A percentile compares a stretch with the other conserved stretches of the same genome.
Conservation (phyloP, 2,797 vertebrate genomes). For the Channallabes apus region DNA sequence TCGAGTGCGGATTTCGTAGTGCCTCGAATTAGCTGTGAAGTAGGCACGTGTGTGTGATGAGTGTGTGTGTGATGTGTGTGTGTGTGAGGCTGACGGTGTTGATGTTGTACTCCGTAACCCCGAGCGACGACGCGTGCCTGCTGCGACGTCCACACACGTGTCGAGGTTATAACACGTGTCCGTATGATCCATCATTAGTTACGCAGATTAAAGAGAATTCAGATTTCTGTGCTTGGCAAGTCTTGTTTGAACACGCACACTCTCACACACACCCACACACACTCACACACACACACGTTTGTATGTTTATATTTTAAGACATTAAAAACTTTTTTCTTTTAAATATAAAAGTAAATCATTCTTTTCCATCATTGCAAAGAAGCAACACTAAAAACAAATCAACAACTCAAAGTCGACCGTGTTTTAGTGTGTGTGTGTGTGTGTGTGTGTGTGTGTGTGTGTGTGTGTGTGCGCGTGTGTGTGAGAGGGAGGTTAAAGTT, state of each 20-base stretch:
- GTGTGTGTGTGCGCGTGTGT: no score
- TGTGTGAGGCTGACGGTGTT: background rate
- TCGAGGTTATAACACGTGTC: background rate
- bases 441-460: background rate
- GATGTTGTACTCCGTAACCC: background rate
- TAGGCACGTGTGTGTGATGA: background rate
- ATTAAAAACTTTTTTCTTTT: background rate
- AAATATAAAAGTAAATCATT: no score
- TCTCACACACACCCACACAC: no score
- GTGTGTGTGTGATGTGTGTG: no score
- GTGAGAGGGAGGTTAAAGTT: background rate
- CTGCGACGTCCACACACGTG: background rate
- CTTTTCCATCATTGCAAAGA: background rate
- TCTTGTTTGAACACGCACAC: background rate
- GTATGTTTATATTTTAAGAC: background rate
- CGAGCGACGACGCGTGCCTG: background rate
- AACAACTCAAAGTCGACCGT: background rate
- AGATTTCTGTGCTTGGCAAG: conserved; percentile 1
- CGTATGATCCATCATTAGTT: background rate
- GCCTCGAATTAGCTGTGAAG: conserved; percentile 41
- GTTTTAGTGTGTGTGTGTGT: background rate
- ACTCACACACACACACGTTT: background rate
- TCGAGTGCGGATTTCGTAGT: conserved; percentile 30
- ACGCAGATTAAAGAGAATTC: no score
- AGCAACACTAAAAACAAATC: background rate